phyloP scores from a whole-genome alignment of 1,140 invertebrate species.

The Ceratina japonica region DNA sequence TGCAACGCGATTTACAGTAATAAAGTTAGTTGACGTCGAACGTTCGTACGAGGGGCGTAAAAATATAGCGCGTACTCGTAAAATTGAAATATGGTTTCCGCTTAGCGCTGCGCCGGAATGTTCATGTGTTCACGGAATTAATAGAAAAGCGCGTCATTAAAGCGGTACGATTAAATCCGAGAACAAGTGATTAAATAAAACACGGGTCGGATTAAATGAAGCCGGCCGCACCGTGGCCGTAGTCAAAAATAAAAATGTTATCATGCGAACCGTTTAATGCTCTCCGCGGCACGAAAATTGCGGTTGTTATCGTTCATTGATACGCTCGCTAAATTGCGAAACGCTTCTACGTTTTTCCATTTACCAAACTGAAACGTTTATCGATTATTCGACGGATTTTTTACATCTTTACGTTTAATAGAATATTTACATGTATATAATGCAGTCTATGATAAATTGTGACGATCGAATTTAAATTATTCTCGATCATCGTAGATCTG shows the following conservation, averaged over 20 bases:
- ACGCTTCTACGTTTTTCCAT: background rate
- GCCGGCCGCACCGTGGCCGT: too few species aligned
- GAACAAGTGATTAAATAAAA: constrained; percentile 33
- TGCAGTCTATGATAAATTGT: too few species aligned
- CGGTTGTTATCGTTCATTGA: background rate
- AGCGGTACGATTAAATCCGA: constrained; percentile 24
- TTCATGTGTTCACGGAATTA: constrained; percentile 27
- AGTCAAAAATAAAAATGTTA: constrained; percentile 14
- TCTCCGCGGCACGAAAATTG: background rate
- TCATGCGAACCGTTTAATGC: background rate
- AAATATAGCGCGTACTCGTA: constrained; percentile 13
- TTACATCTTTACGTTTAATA: too few species aligned
- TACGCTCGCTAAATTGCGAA: background rate
- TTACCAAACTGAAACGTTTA: too few species aligned
- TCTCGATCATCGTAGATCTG: too few species aligned
- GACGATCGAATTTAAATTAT: too few species aligned
- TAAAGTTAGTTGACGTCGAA: constrained; percentile 25
- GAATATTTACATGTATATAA: too few species aligned
- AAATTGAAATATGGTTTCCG: constrained; percentile 9
- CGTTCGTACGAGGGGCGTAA: background rate
- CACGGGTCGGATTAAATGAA: background rate
- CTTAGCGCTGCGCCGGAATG: background rate
- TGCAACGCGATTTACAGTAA: constrained; percentile 23
- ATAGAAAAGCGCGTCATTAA: constrained; percentile 20
- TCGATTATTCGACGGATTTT: background rate